Evolutionary conservation across 2,888 invertebrate genomes (phyloP), one percentile per base, ranked within the genome.

Genomic region (Tachina lurida): DNA sequence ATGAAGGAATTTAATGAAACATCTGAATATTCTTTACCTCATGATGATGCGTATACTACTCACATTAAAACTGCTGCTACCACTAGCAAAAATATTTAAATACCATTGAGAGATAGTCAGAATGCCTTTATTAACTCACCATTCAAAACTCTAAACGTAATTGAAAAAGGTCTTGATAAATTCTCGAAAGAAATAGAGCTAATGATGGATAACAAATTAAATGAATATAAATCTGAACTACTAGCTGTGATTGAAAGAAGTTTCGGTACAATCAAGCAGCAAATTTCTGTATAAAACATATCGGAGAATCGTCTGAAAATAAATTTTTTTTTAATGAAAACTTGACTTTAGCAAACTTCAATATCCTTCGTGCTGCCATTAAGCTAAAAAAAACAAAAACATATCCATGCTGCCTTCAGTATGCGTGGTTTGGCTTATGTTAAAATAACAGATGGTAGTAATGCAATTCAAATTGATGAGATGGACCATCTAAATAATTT

Each of bases 141-240:
- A 52, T 52, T 52, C 7, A 15, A 52, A 52, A 52, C 52, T 47
- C 13, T 47, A 47, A 47, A 47, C 47, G 47, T 13, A 47, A 47
- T 47, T 8, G 47, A 47, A 47, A 47, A 0, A 47, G 8, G 47
- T 13, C 13, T 47, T 47, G 47, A 9, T 13, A 47, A 47, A 47
- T 47, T 52, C 52, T n/a, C 52, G n/a, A 49, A 52, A n/a, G 52
- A 52, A 52, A 52, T 52, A n/a, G 12, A 52, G 52, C 52, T n/a
- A n/a, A 52, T 15, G 52, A 52, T 52, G 15, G 52, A 52, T 15
- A 13, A 52, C 15, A 52, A 52, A 52, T 15, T 52, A 52, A 52
- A 52, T 52, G 52, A 52, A 52, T 52, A 52, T 15, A 12, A 52
- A 52, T 52, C 52, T n/a, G 52, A 52, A 52, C 1, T 52, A 8